Percentiles rank a stretch among this genome's conserved stretches.
Conservation (phyloP, 64 coral and sea anemone species). For the Stylophora pistillata region DNA sequence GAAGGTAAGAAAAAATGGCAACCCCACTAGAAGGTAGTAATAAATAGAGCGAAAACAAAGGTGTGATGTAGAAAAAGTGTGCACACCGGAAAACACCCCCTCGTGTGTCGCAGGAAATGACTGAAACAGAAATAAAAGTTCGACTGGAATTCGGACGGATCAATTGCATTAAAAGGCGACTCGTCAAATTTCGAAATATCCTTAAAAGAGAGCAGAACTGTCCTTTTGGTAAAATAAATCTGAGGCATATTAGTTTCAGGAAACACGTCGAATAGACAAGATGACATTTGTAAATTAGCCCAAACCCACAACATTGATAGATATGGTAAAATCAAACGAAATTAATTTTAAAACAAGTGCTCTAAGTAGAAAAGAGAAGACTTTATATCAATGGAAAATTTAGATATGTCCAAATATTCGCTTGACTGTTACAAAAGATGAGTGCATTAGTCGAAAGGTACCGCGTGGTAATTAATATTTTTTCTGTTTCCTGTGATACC, state of each 20-base stretch:
- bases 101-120: neutral
- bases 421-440: neutral
- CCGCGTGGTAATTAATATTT: neutral
- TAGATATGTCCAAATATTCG: neutral
- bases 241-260: neutral
- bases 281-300: neutral
- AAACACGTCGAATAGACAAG: neutral
- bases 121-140: neutral
- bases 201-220: neutral
- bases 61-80: neutral
- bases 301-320: neutral
- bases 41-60: conserved; percentile 19
- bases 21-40: neutral
- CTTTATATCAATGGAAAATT: too few relatives aligned
- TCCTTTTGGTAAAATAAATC: neutral
- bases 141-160: neutral
- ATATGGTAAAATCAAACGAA: neutral
- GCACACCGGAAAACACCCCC: neutral
- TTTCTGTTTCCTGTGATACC: neutral
- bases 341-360: neutral
- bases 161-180: neutral
- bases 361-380: neutral
- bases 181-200: neutral
- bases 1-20: neutral
- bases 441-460: neutral